Base-by-base conservation (phyloP, 2,888 invertebrate species). In the Eucera pruinosa region DNA sequence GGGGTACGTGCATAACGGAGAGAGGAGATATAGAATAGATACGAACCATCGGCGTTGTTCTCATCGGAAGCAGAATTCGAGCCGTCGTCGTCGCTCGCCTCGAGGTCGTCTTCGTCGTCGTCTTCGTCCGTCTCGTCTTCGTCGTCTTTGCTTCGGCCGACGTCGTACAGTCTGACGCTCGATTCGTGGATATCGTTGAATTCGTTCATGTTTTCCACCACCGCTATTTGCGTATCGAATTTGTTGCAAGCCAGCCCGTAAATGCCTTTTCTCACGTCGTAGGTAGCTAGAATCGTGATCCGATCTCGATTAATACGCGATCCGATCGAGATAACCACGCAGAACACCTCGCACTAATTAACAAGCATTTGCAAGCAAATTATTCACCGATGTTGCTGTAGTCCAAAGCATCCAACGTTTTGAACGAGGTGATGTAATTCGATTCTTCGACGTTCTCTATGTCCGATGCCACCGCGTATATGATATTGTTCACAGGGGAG, bases 391-490 rank as follows among this genome's bases (percentile, higher is more conserved):
- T 98, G 88, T 96, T 97, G 27, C 96, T 96, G 92, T 99, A 99
- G 92, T 99, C 98, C 86, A 95, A 95, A 0, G 98, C 96, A 93
- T 99, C 99, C 47, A 99, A 94, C 0, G 98, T 98, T 91, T 98
- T 97, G 92, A 99, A 98, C 83, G 98, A 98, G 41, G 98, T 97
- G 86, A 98, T 97, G 90, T 96, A 97, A 80, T 96, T 96, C 47
- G 95, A 94, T 85, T 96, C 96, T 80, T 96, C 95, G 6, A 96
- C 95, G 62, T 93, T 93, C 81, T 96, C 96, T 85, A 95, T 95
- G 90, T 97, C 97, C 75, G 96, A 94, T 39, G 96, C 95, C 33
- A 97, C 95, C 15, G 98, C 98, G 93, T 98, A 99, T 75, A 99
- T 95, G 33, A 97, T 96, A 86, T 96, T 96, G 84, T 97, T 97